Evolutionary conservation across 2,888 invertebrate genomes (phyloP).

Genomic region (Caenorhabditis sp.): DNA sequence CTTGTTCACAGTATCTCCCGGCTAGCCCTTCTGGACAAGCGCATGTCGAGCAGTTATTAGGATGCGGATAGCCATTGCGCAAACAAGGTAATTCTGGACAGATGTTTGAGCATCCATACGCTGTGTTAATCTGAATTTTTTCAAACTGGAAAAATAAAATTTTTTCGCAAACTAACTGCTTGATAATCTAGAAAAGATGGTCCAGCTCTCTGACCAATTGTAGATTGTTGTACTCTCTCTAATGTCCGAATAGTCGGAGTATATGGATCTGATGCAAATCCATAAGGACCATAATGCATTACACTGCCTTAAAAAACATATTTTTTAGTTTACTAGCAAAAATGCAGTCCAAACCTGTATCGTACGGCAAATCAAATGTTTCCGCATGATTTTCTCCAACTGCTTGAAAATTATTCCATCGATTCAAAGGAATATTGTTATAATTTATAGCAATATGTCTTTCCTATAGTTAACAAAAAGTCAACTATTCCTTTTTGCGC

Average conservation of each 20-base stretch:
- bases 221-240: slow-evolving; percentile 70
- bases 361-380: slow-evolving; percentile 75
- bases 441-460: slow-evolving; percentile 75
- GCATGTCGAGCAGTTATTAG: slow-evolving; percentile 75
- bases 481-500: too few species aligned
- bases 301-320: slow-evolving; percentile 48
- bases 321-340: not conserved
- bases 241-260: slow-evolving; percentile 75
- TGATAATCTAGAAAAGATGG: slow-evolving; percentile 78
- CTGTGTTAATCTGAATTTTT: slow-evolving; percentile 72
- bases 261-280: slow-evolving; percentile 76
- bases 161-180: slow-evolving; percentile 60
- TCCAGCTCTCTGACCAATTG: slow-evolving; percentile 77
- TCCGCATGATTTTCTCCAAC: slow-evolving; percentile 73
- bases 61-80: slow-evolving; percentile 74
- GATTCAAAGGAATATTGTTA: slow-evolving; percentile 73
- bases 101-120: slow-evolving; percentile 70
- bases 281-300: slow-evolving; percentile 78
- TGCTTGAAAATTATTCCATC: slow-evolving; percentile 79
- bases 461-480: too few species aligned
- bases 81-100: slow-evolving; percentile 62
- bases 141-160: not conserved
- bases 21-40: slow-evolving; percentile 75
- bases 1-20: slow-evolving; percentile 71
- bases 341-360: slow-evolving; percentile 69